Percentiles rank a stretch among this genome's conserved stretches.
Evolutionary conservation across 2,113 vertebrate genomes (phyloP).

Genomic region (Phocoena phocoena): DNA sequence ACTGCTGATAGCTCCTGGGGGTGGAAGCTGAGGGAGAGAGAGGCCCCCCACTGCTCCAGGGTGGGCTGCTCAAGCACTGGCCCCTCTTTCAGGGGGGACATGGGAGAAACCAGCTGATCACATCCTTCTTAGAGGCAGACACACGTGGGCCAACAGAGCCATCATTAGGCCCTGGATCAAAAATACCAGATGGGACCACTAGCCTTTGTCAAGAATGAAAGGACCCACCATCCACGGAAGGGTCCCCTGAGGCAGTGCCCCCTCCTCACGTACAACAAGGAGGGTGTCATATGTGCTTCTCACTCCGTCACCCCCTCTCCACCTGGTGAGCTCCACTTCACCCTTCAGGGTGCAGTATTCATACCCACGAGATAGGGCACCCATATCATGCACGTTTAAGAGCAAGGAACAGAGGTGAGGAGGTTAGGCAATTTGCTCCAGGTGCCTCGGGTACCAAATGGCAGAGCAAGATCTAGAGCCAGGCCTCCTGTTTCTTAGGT

Average conservation of each 20-base stretch:
- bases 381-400: background rate
- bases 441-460: background rate
- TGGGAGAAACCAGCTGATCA: too few species aligned
- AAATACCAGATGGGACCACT: background rate
- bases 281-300: background rate
- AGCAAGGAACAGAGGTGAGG: background rate
- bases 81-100: background rate
- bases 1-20: accelerated
- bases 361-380: background rate
- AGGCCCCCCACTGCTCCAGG: accelerated
- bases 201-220: background rate
- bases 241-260: background rate
- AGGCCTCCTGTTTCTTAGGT: background rate
- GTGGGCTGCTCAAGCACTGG: too few species aligned
- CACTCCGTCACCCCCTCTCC: background rate
- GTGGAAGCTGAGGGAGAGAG: background rate
- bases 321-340: background rate
- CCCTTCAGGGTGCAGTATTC: accelerated
- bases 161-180: too few species aligned
- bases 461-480: background rate
- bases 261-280: accelerated
- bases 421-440: background rate
- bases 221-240: accelerated
- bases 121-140: background rate
- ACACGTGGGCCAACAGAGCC: background rate